Conservation (phyloP, 2,888 invertebrate genomes). For the Papilio gigon region DNA sequence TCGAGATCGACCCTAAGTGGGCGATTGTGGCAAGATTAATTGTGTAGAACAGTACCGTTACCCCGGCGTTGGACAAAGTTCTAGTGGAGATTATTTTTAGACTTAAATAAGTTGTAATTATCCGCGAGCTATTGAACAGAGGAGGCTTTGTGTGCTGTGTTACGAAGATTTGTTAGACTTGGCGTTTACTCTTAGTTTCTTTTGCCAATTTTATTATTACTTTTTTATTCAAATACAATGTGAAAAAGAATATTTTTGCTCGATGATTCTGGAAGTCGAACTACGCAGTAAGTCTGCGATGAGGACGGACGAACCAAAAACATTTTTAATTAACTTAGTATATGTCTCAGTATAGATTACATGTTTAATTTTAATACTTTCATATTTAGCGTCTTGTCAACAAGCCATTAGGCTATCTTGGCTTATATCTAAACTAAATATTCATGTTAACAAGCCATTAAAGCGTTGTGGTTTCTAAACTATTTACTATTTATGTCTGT, state of each 20-base stretch:
- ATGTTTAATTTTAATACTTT: background rate
- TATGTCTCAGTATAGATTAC: too few species aligned
- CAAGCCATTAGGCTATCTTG: background rate
- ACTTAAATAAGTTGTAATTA: slow-evolving; percentile 32
- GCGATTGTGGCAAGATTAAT: slow-evolving; percentile 53
- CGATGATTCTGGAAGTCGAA: too few species aligned
- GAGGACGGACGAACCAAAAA: too few species aligned
- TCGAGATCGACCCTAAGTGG: slow-evolving; percentile 49
- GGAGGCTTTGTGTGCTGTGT: background rate
- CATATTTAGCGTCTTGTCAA: background rate
- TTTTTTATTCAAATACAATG: too few species aligned
- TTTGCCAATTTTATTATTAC: too few species aligned
- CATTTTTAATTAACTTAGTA: too few species aligned
- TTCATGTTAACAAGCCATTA: background rate
- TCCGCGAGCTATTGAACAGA: slow-evolving; percentile 15
- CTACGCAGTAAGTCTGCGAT: too few species aligned
- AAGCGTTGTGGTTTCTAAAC: background rate
- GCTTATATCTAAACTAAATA: background rate
- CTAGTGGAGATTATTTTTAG: slow-evolving; percentile 34
- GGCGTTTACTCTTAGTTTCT: too few species aligned
- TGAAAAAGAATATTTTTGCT: too few species aligned
- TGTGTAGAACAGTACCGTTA: slow-evolving; percentile 47
- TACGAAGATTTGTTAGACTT: background rate
- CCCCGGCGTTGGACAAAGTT: slow-evolving; percentile 25
- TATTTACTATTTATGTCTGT: background rate